Conservation (phyloP, 2,888 invertebrate species). For the Conistra vaccinii region DNA sequence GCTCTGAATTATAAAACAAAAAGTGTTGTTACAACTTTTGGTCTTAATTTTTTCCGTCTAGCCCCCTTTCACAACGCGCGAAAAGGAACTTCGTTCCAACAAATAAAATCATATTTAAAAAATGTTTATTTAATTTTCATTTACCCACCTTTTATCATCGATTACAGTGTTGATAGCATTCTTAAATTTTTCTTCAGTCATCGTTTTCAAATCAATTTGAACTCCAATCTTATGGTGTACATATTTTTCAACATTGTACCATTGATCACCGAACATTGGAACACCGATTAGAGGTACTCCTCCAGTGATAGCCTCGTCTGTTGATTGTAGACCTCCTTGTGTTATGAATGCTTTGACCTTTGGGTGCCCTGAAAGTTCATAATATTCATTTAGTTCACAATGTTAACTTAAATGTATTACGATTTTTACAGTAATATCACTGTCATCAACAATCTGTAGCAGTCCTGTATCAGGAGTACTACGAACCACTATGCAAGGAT, state of each 20-base stretch:
- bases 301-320: constrained; percentile 69
- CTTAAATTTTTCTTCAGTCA: constrained; percentile 4
- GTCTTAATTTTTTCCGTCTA: no score
- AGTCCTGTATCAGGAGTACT: no score
- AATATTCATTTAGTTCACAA: background rate
- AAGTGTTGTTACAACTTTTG: no score
- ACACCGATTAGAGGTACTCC: constrained; percentile 25
- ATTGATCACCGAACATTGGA: constrained; percentile 29
- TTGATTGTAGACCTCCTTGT: constrained; percentile 73
- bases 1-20: background rate
- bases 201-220: constrained; percentile 6
- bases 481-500: background rate
- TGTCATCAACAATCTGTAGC: background rate
- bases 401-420: background rate
- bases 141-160: constrained; percentile 21
- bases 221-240: constrained; percentile 24
- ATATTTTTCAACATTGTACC: constrained; percentile 36
- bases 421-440: background rate
- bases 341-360: constrained; percentile 27
- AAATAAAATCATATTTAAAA: no score
- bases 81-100: no score
- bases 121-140: no score
- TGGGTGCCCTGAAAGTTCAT: constrained; percentile 23
- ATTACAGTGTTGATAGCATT: constrained; percentile 1
- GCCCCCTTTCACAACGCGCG: no score